phyloP scores from a whole-genome alignment of 1,140 invertebrate genomes.

The Halyomorpha halys region DNA sequence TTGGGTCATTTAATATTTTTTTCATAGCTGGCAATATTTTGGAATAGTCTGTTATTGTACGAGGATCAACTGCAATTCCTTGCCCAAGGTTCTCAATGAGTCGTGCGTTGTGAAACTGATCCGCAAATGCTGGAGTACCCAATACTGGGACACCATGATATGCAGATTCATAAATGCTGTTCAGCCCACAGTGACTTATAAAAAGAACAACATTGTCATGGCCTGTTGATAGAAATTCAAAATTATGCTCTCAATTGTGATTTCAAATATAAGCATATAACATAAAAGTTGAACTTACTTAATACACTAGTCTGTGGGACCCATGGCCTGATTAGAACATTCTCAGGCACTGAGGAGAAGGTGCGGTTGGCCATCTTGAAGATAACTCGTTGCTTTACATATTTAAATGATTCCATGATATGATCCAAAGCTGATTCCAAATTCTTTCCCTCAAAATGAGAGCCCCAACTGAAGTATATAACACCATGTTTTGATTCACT shows the following conservation, averaged over 20 bases:
- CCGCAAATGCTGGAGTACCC: not conserved
- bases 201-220: not conserved
- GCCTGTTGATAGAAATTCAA: not conserved
- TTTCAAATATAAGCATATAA: too few relatives aligned
- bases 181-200: not conserved
- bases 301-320: not conserved
- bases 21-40: not conserved
- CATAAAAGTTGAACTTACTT: not conserved
- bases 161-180: not conserved
- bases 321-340: not conserved
- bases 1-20: not conserved
- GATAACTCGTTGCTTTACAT: not conserved
- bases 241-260: too few relatives aligned
- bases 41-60: not conserved
- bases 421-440: not conserved
- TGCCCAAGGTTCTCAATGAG: not conserved
- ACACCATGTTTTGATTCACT: not conserved
- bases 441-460: not conserved
- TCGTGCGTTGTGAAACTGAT: not conserved
- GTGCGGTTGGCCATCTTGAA: not conserved
- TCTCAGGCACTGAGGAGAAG: not conserved
- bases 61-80: slow-evolving; percentile 1
- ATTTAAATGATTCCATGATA: not conserved
- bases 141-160: slow-evolving; percentile 6
- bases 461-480: slow-evolving; percentile 1